Conservation (phyloP, 1,140 invertebrate genomes). For the Cydia strobilella region DNA sequence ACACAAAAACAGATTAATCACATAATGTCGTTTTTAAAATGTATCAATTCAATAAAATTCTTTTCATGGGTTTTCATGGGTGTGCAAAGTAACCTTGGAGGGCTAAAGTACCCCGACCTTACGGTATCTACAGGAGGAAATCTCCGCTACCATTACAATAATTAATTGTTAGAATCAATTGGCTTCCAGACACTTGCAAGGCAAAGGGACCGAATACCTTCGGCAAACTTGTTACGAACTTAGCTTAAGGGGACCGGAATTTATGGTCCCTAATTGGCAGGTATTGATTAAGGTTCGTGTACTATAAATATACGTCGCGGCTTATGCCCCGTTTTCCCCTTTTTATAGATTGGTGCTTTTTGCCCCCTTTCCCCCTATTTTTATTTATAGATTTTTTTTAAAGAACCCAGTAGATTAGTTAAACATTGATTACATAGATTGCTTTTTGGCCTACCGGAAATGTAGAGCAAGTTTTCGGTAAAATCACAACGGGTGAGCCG, state of each 20-base stretch:
- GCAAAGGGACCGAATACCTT: conserved; percentile 15
- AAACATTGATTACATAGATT: no score
- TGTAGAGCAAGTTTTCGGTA: no score
- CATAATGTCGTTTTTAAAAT: no score
- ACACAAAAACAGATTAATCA: no score
- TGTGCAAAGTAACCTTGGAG: no score
- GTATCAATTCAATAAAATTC: no score
- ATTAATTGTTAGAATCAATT: conserved; percentile 12
- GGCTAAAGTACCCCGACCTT: no score
- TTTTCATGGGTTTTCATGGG: no score
- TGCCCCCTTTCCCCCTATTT: neutral
- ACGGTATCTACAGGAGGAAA: neutral
- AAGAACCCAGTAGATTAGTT: no score
- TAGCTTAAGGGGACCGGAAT: neutral
- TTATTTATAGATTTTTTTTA: no score
- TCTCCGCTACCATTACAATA: conserved; percentile 1
- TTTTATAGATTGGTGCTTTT: neutral
- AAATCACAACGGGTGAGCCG: no score
- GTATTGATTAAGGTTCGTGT: neutral
- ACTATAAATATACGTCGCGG: neutral
- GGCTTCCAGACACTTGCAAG: neutral
- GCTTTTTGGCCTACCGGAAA: no score
- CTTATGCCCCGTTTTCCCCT: neutral
- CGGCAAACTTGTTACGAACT: conserved; percentile 2
- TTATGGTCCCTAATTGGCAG: neutral